Conservation (phyloP, 2,113 vertebrate genomes). For the Neotoma lepida region DNA sequence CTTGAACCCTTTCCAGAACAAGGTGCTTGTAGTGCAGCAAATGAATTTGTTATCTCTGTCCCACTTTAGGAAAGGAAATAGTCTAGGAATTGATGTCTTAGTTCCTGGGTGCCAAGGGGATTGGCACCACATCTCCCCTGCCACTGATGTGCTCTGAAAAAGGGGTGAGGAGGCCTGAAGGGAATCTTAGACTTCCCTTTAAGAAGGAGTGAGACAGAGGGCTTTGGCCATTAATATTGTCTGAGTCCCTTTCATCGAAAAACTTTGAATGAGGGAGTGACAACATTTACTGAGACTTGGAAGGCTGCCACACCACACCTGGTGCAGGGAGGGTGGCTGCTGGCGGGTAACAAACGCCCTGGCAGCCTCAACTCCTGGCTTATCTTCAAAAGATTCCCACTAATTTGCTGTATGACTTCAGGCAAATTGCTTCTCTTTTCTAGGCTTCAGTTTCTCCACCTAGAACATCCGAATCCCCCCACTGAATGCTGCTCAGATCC, state of each 20-base stretch:
- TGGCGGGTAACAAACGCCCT: neutral
- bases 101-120: neutral
- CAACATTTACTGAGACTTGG: neutral
- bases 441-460: neutral
- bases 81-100: neutral
- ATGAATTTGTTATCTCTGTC: neutral
- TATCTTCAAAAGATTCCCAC: neutral
- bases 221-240: neutral
- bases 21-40: neutral
- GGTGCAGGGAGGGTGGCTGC: neutral
- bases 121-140: neutral
- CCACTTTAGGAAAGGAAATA: neutral
- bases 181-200: neutral
- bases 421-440: neutral
- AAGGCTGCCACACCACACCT: neutral
- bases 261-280: neutral
- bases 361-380: neutral
- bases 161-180: neutral
- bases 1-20: slow-evolving; percentile 13
- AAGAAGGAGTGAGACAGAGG: neutral
- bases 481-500: neutral
- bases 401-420: neutral
- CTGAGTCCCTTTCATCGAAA: neutral
- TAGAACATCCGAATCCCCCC: neutral
- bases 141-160: neutral